phyloP scores from a whole-genome alignment of 1,140 invertebrate genomes.

The Asobara japonica region DNA sequence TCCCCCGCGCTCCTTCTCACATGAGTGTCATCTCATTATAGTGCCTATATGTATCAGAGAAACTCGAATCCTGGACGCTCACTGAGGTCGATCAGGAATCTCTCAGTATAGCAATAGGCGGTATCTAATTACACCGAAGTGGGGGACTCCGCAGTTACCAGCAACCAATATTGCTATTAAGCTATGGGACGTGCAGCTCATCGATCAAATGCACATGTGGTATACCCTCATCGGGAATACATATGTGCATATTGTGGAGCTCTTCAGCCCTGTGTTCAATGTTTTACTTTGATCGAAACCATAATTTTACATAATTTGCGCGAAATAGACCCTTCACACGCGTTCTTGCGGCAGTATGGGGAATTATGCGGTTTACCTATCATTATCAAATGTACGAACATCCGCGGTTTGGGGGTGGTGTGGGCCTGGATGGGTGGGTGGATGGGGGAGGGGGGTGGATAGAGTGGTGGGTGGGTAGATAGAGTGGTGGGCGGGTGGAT shows the following conservation, averaged over 20 bases:
- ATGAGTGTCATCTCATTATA: too few species aligned
- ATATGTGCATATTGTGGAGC: not conserved
- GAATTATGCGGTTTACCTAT: not conserved
- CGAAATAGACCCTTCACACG: slow-evolving; percentile 5
- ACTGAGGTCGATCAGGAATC: slow-evolving; percentile 28
- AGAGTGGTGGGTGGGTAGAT: too few species aligned
- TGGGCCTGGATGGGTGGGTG: too few species aligned
- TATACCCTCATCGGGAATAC: not conserved
- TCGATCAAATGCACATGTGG: slow-evolving; percentile 26
- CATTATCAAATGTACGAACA: not conserved
- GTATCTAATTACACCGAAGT: slow-evolving; percentile 30
- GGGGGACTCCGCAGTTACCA: slow-evolving; percentile 27
- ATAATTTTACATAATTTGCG: not conserved
- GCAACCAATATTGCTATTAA: slow-evolving; percentile 38
- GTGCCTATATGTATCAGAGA: too few species aligned
- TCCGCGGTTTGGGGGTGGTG: too few species aligned
- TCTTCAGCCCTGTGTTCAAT: not conserved
- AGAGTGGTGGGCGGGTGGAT: too few species aligned
- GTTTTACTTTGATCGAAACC: slow-evolving; percentile 14
- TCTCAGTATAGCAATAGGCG: slow-evolving; percentile 29
- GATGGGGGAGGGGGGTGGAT: too few species aligned
- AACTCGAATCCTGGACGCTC: not conserved
- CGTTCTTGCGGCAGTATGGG: not conserved
- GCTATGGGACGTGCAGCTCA: slow-evolving; percentile 22
- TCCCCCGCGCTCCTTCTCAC: too few species aligned